phyloP scores from a whole-genome alignment of 2,113 vertebrate species.

The Addax nasomaculatus region DNA sequence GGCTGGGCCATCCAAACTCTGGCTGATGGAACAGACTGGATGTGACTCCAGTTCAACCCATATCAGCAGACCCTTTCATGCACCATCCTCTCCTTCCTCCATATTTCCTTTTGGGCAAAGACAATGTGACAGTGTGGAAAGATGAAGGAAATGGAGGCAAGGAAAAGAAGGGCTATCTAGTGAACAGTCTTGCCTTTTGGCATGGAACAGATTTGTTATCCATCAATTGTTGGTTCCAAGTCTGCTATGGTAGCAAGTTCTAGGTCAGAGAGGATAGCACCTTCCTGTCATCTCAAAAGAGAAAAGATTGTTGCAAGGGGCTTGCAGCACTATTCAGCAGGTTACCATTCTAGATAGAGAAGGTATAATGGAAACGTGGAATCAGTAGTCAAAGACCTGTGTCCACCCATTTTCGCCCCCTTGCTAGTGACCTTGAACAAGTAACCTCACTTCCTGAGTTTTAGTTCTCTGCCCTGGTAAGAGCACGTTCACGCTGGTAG shows the following conservation, averaged over 20 bases:
- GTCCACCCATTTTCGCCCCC: not conserved
- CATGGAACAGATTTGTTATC: not conserved
- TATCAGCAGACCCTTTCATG: not conserved
- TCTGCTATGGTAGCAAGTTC: not conserved
- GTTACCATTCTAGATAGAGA: not conserved
- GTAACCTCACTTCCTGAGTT: not conserved
- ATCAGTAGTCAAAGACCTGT: not conserved
- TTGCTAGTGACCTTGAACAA: not conserved
- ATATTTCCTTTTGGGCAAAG: not conserved
- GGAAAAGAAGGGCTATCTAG: not conserved
- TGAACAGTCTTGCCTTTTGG: not conserved
- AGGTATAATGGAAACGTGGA: not conserved
- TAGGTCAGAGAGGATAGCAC: not conserved
- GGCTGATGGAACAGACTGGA: not conserved
- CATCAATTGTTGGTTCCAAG: not conserved
- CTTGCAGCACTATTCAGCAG: not conserved
- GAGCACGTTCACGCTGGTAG: fast-evolving
- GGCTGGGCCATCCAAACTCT: not conserved
- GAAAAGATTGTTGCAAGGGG: not conserved
- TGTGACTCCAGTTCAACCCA: not conserved
- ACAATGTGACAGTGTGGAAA: not conserved
- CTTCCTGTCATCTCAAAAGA: not conserved
- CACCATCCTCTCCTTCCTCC: not conserved
- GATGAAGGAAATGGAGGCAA: not conserved
- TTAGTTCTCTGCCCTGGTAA: not conserved